These are phyloP conservation scores for Trichomalopsis sarcophagae DNA, from an alignment of 1,140 invertebrate genomes.

Conservation along the genomic window DNA sequence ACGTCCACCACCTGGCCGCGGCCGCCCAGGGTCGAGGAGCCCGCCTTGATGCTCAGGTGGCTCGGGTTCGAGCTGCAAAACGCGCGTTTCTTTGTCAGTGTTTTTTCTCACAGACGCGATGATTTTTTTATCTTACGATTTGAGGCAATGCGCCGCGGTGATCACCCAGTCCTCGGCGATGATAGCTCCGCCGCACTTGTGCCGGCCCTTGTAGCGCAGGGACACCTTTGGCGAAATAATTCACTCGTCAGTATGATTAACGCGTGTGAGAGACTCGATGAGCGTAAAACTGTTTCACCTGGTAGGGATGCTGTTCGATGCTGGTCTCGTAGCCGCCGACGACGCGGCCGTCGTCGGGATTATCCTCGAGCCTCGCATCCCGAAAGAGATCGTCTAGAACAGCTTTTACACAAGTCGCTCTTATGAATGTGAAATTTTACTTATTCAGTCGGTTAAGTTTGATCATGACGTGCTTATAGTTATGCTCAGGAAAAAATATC, in stretches of 20 bases:
- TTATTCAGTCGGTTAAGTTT: too few species aligned
- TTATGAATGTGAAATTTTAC: background rate
- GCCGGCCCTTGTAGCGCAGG: slow-evolving; percentile 59
- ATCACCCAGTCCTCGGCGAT: slow-evolving; percentile 71
- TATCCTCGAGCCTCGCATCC: background rate
- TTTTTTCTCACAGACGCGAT: too few species aligned
- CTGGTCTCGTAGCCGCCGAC: slow-evolving; percentile 62
- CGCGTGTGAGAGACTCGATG: background rate
- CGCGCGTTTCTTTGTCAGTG: background rate
- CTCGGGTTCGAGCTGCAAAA: background rate
- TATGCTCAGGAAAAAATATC: too few species aligned
- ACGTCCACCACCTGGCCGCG: slow-evolving; percentile 52
- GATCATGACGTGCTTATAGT: too few species aligned
- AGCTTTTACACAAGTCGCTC: background rate
- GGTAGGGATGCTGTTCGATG: slow-evolving; percentile 67
- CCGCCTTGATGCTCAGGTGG: slow-evolving; percentile 51
- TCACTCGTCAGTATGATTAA: background rate
- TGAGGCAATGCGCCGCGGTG: slow-evolving; percentile 76
- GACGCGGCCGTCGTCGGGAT: slow-evolving; percentile 58
- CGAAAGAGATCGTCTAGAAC: background rate
- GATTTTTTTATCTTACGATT: slow-evolving; percentile 58
- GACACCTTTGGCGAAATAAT: slow-evolving; percentile 58
- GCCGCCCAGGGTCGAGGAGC: slow-evolving; percentile 56
- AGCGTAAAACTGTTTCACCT: slow-evolving; percentile 54
- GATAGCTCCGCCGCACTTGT: slow-evolving; percentile 75